Evolutionary conservation across 2,113 vertebrate genomes (phyloP).

Genomic region (Strigops habroptila): DNA sequence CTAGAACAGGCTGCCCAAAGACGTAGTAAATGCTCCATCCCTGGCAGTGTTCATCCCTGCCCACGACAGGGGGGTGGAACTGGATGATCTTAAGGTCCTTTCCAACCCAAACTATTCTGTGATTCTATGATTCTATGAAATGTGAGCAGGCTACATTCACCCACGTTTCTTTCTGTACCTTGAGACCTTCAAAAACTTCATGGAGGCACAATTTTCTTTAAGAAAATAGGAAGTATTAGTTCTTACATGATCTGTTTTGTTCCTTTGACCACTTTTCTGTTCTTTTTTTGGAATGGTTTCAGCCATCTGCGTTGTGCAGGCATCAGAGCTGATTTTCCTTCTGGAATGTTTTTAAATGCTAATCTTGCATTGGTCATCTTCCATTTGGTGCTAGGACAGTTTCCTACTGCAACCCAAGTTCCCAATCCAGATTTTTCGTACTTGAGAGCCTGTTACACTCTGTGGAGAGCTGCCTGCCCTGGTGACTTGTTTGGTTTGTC

Average conservation of each 20-base stretch:
- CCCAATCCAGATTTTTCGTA: not conserved
- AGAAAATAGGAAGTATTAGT: not conserved
- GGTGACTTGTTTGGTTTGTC: not conserved
- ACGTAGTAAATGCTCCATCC: not conserved
- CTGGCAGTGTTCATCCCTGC: not conserved
- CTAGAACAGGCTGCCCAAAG: not conserved
- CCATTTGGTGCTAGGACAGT: not conserved
- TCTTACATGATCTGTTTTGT: not conserved
- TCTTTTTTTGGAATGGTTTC: not conserved
- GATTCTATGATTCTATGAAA: not conserved
- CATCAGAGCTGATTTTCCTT: not conserved
- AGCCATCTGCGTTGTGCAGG: accelerated
- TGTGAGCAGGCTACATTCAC: not conserved
- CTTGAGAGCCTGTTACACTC: not conserved
- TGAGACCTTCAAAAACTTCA: not conserved
- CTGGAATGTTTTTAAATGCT: not conserved
- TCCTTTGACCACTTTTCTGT: not conserved
- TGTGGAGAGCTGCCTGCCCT: not conserved
- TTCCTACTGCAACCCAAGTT: not conserved
- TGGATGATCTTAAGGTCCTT: not conserved
- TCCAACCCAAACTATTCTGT: not conserved
- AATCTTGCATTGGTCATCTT: not conserved
- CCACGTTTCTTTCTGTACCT: not conserved
- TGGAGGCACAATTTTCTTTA: not conserved
- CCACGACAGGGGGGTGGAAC: not conserved